These are phyloP conservation scores for Tor tambroides DNA, from an alignment of 2,113 vertebrate genomes.

Conservation along the genomic window DNA sequence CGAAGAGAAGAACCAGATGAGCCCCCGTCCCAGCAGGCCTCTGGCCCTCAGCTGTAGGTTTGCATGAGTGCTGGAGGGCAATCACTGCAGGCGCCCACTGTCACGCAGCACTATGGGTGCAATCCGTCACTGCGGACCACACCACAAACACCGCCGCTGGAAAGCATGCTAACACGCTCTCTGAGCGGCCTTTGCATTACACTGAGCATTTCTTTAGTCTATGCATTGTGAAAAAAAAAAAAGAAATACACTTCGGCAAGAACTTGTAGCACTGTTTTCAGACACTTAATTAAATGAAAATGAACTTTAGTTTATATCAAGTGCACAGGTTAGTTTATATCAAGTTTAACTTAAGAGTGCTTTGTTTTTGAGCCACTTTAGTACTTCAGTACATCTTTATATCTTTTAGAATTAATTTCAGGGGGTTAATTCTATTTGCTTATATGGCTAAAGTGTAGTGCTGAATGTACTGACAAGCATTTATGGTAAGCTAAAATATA, in stretches of 20 bases:
- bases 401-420: too few species aligned
- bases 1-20: slow-evolving; percentile 58
- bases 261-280: neutral
- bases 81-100: slow-evolving; percentile 54
- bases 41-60: slow-evolving; percentile 26
- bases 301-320: neutral
- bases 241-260: neutral
- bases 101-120: slow-evolving; percentile 42
- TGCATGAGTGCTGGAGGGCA: slow-evolving; percentile 47
- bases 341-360: neutral
- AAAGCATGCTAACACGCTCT: slow-evolving; percentile 1
- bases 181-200: too few species aligned
- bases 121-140: slow-evolving; percentile 56
- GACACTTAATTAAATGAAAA: neutral
- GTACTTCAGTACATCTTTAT: neutral
- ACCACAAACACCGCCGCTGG: too few species aligned
- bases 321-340: neutral
- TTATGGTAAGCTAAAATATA: too few species aligned
- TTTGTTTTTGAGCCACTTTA: neutral
- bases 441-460: too few species aligned
- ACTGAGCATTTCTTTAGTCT: slow-evolving; percentile 27
- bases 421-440: too few species aligned
- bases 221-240: neutral
- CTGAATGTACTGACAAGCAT: too few species aligned
- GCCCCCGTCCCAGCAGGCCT: slow-evolving; percentile 15